Evolutionary conservation across 2,888 invertebrate species (phyloP).

Genomic region (Nomada hirtipes): DNA sequence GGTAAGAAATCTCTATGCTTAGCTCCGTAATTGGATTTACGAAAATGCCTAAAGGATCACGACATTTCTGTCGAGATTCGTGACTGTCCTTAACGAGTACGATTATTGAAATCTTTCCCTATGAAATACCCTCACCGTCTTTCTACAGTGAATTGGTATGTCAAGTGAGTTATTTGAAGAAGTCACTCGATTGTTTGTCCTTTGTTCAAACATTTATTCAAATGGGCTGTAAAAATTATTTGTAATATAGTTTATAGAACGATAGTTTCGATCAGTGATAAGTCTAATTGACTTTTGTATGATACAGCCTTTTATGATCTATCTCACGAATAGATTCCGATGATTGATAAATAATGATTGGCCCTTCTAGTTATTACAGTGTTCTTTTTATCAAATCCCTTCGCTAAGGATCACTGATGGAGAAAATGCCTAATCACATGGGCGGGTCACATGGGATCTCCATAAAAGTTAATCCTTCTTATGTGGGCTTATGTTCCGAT

Average conservation of each 20-base stretch:
- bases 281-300: background rate
- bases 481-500: slow-evolving; percentile 45
- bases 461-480: slow-evolving; percentile 60
- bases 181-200: background rate
- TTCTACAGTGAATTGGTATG: too few relatives aligned
- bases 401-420: slow-evolving; percentile 11
- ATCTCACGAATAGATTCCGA: slow-evolving; percentile 3
- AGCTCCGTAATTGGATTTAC: slow-evolving; percentile 50
- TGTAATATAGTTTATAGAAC: too few relatives aligned
- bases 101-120: background rate
- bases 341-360: slow-evolving; percentile 20
- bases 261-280: background rate
- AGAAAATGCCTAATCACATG: slow-evolving; percentile 60
- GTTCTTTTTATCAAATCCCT: slow-evolving; percentile 29
- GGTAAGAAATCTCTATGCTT: slow-evolving; percentile 21
- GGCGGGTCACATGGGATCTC: slow-evolving; percentile 51
- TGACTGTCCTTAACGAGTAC: background rate
- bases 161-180: background rate
- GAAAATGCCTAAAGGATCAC: background rate
- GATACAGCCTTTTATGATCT: background rate
- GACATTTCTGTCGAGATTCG: background rate
- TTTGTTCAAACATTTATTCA: background rate
- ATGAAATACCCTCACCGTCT: background rate
- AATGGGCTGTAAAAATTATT: background rate
- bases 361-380: slow-evolving; percentile 3